Percentiles rank a stretch among this genome's conserved stretches.
These are phyloP conservation scores for Zootoca vivipara DNA, from an alignment of 2,113 vertebrate species.

Conservation along the genomic window DNA sequence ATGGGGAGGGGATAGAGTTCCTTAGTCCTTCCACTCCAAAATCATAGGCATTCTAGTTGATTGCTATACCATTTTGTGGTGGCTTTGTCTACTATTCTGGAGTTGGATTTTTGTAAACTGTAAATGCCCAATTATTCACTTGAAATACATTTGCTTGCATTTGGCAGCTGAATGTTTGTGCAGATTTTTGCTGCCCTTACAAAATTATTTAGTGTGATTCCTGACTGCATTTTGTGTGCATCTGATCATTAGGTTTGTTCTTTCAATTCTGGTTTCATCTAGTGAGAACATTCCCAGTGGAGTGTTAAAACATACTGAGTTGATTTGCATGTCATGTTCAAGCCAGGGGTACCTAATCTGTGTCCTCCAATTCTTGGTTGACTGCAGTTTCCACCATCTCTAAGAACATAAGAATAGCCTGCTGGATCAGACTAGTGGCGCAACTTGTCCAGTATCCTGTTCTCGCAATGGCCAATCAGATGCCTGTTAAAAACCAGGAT, in stretches of 20 bases:
- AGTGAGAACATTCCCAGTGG: neutral
- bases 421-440: too few species aligned
- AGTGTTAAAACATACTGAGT: neutral
- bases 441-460: too few species aligned
- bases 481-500: too few species aligned
- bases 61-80: neutral
- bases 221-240: neutral
- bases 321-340: neutral
- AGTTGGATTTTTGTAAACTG: slow-evolving; percentile 4
- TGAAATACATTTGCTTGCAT: neutral
- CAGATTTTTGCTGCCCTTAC: neutral
- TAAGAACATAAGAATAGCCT: too few species aligned
- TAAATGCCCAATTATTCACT: neutral
- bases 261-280: neutral
- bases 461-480: too few species aligned
- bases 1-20: neutral
- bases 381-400: too few species aligned
- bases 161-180: neutral
- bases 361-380: too few species aligned
- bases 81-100: too few species aligned
- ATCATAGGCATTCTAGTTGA: neutral
- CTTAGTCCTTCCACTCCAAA: neutral
- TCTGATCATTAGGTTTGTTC: neutral
- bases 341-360: too few species aligned
- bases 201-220: neutral